Conservation (phyloP, 2,113 vertebrate species). For the Romanogobio albipinnatus region DNA sequence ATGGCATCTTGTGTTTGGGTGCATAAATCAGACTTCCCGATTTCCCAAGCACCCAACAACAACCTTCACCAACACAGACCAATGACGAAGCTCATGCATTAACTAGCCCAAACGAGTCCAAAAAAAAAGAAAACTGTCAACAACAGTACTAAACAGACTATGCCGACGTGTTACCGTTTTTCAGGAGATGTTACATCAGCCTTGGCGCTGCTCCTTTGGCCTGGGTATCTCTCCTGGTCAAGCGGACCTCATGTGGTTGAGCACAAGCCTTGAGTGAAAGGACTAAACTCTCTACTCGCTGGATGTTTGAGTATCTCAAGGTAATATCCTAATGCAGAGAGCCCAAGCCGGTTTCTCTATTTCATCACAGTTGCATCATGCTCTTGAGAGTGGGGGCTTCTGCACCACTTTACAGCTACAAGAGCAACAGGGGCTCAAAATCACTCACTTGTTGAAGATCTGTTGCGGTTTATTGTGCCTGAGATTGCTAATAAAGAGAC, state of each 20-base stretch:
- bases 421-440: constrained; percentile 46
- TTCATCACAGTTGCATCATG: constrained; percentile 62
- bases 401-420: constrained; percentile 55
- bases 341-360: constrained; percentile 53
- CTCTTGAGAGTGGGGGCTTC: constrained; percentile 58
- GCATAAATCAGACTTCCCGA: not conserved
- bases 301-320: constrained; percentile 53
- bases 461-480: constrained; percentile 16
- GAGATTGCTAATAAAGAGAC: constrained; percentile 21
- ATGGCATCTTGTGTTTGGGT: not conserved
- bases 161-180: constrained; percentile 46
- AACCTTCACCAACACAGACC: constrained; percentile 22
- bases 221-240: constrained; percentile 44
- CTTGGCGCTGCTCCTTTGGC: constrained; percentile 31
- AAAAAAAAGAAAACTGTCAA: not conserved
- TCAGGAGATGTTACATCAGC: constrained; percentile 49
- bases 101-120: not conserved
- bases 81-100: not conserved
- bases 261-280: constrained; percentile 38
- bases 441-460: constrained; percentile 55
- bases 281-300: constrained; percentile 52
- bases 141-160: constrained; percentile 1
- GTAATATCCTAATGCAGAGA: constrained; percentile 55
- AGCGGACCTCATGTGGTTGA: constrained; percentile 41
- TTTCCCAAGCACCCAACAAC: not conserved